These are phyloP conservation scores for Eira barbara DNA, from an alignment of 2,113 vertebrate species.

Conservation along the genomic window DNA sequence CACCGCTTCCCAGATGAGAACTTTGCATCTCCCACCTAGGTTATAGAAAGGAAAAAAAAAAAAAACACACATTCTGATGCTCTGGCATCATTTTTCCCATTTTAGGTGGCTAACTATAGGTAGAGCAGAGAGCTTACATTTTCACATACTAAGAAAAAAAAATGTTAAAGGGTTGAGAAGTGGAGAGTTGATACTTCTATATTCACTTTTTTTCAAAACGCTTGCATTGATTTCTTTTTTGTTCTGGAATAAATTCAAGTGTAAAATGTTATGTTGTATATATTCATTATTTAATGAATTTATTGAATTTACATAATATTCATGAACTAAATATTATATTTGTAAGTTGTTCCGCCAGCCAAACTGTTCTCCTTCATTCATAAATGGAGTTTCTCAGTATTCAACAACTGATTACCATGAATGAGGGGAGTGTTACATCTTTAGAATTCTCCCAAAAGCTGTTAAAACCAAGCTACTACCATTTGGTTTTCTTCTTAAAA, in stretches of 20 bases:
- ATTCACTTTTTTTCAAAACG: background rate
- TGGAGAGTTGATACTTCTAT: background rate
- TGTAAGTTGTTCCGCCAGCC: slow-evolving; percentile 72
- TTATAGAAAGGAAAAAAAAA: background rate
- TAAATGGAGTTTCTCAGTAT: slow-evolving; percentile 68
- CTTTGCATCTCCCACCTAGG: background rate
- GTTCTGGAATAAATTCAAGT: slow-evolving; percentile 64
- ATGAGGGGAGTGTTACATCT: slow-evolving; percentile 76
- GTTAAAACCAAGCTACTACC: slow-evolving; percentile 77
- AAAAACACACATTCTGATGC: background rate
- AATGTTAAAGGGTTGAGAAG: background rate
- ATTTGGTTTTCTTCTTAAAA: slow-evolving; percentile 67
- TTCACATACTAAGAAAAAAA: slow-evolving; percentile 4
- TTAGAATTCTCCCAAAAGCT: slow-evolving; percentile 77
- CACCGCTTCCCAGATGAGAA: background rate
- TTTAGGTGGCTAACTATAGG: background rate
- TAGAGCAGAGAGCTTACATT: background rate
- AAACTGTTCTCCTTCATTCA: slow-evolving; percentile 78
- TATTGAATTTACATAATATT: background rate
- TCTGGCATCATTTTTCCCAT: background rate
- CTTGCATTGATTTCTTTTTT: slow-evolving; percentile 38
- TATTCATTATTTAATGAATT: background rate
- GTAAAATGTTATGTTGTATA: slow-evolving; percentile 53
- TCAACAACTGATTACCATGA: slow-evolving; percentile 77
- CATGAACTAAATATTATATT: slow-evolving; percentile 41